A percentile compares a stretch with the other conserved stretches of the same genome.
phyloP scores from a whole-genome alignment of 2,888 invertebrate species.

The Eretmocerus hayati region DNA sequence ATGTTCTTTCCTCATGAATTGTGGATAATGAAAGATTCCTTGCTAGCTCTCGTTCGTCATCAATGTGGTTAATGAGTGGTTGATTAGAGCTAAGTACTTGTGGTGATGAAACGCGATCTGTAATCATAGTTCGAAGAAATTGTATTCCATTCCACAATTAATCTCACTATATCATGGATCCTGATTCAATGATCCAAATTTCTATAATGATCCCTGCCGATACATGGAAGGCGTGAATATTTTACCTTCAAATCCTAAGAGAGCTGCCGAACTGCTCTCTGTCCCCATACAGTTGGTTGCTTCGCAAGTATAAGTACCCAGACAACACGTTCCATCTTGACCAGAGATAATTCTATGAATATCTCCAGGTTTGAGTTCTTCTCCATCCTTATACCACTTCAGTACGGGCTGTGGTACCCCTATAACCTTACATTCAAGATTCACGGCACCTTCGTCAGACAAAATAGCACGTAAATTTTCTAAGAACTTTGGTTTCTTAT shows the following conservation, averaged over 20 bases:
- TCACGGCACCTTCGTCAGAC: constrained; percentile 83
- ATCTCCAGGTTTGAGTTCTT: constrained; percentile 82
- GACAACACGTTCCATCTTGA: constrained; percentile 81
- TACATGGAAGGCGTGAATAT: too few relatives aligned
- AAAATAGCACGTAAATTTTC: constrained; percentile 79
- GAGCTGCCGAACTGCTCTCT: constrained; percentile 79
- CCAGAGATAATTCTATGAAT: constrained; percentile 86
- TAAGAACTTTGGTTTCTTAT: constrained; percentile 79
- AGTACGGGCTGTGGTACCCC: constrained; percentile 84
- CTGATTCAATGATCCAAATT: too few relatives aligned
- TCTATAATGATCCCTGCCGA: too few relatives aligned
- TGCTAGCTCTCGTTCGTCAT: constrained; percentile 51
- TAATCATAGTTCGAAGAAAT: constrained; percentile 4
- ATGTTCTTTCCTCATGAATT: constrained; percentile 84
- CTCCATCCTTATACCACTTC: constrained; percentile 89
- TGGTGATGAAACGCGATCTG: constrained; percentile 17
- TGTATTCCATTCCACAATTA: neutral
- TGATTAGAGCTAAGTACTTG: neutral
- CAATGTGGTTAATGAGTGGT: constrained; percentile 39
- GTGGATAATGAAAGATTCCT: constrained; percentile 81
- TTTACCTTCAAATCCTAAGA: constrained; percentile 81
- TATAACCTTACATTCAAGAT: constrained; percentile 87
- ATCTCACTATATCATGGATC: neutral
- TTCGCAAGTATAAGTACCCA: constrained; percentile 86
- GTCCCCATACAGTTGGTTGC: constrained; percentile 88